phyloP scores from a whole-genome alignment of 2,888 invertebrate species.

The Melipona bicolor region DNA sequence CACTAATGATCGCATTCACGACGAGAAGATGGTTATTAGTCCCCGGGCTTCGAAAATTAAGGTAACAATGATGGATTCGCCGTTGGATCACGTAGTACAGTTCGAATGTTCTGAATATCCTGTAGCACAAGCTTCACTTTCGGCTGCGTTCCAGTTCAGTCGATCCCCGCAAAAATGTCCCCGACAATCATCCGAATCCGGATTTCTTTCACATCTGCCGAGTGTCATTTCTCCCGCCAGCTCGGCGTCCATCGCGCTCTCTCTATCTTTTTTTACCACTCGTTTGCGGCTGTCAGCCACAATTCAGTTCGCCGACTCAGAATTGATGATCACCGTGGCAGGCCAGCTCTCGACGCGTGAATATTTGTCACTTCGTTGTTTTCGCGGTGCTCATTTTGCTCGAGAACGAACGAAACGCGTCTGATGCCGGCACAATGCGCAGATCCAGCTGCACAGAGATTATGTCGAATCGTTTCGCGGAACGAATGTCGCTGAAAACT shows the following conservation, averaged over 20 bases:
- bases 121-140: neutral
- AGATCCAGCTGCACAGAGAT: constrained; percentile 35
- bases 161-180: constrained; percentile 30
- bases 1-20: constrained; percentile 36
- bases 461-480: constrained; percentile 79
- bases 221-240: neutral
- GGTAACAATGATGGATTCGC: constrained; percentile 29
- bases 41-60: neutral
- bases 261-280: neutral
- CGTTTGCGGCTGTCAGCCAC: no score
- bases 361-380: neutral
- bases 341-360: no score
- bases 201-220: constrained; percentile 27
- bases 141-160: constrained; percentile 52
- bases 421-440: constrained; percentile 26
- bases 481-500: constrained; percentile 84
- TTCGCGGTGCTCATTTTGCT: no score
- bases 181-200: constrained; percentile 3
- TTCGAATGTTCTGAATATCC: neutral
- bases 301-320: neutral
- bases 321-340: neutral
- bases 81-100: constrained; percentile 50
- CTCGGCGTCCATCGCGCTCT: constrained; percentile 23
- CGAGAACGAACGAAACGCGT: constrained; percentile 2
- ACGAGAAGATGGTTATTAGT: neutral